A percentile compares a stretch with the other conserved stretches of the same genome.
Conservation (phyloP, 2,888 invertebrate species). For the Nemotelus nigrinus region DNA sequence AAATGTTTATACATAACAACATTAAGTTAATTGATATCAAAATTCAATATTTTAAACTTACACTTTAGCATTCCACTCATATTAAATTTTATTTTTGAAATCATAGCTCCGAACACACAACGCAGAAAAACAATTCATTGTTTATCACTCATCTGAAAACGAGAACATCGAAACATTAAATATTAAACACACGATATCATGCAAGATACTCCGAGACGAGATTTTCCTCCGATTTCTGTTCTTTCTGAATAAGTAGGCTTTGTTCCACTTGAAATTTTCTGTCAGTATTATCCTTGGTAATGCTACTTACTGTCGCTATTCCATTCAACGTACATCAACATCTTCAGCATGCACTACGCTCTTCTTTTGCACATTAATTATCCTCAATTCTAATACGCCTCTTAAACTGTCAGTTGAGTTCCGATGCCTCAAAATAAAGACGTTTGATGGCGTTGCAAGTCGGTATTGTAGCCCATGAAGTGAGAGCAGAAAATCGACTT, state of each 20-base stretch:
- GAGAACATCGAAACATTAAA: not conserved
- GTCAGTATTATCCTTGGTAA: not conserved
- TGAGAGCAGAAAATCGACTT: slow-evolving; percentile 3
- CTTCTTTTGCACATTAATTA: slow-evolving; percentile 32
- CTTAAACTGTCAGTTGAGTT: slow-evolving; percentile 26
- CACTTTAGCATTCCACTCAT: too few species aligned
- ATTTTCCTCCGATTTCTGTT: not conserved
- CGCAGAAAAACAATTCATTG: too few species aligned
- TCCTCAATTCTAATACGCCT: slow-evolving; percentile 29
- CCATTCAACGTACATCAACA: slow-evolving; percentile 2
- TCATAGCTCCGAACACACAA: too few species aligned
- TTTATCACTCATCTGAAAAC: too few species aligned
- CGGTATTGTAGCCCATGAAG: too few species aligned
- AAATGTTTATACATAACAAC: too few species aligned
- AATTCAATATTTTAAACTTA: too few species aligned
- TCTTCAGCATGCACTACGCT: slow-evolving; percentile 15
- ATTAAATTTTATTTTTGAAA: too few species aligned
- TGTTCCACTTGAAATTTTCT: not conserved
- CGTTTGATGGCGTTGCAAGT: not conserved
- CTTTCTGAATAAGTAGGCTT: not conserved
- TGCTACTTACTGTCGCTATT: not conserved
- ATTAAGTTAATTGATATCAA: too few species aligned
- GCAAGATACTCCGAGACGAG: not conserved
- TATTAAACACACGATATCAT: not conserved
- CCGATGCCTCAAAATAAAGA: not conserved